A percentile compares a stretch with the other conserved stretches of the same genome.
Conservation (phyloP, 2,113 vertebrate species). For the Pachyramphus minor region DNA sequence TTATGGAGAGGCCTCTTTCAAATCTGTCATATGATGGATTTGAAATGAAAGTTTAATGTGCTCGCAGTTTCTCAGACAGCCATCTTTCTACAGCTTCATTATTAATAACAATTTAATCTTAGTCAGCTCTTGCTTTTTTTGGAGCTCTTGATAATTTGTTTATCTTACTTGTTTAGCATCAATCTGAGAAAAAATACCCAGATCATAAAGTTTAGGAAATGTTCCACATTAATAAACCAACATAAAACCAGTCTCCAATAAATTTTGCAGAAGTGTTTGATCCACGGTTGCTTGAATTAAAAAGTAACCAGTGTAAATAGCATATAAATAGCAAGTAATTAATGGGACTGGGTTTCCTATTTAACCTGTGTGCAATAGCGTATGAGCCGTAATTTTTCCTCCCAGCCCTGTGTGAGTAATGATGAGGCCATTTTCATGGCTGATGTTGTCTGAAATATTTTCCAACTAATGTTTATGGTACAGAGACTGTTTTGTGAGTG, state of each 20-base stretch:
- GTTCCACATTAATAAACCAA: background rate
- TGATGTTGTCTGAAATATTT: background rate
- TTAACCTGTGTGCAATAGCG: background rate
- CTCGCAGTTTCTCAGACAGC: background rate
- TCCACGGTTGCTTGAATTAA: background rate
- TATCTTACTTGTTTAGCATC: background rate
- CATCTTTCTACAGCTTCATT: conserved; percentile 20
- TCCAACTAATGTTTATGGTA: background rate
- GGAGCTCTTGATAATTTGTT: background rate
- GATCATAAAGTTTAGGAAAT: background rate
- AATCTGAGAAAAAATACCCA: background rate
- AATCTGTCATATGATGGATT: background rate
- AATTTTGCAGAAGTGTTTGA: background rate
- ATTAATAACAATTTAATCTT: conserved; percentile 16
- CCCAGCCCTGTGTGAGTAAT: background rate
- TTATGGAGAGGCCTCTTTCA: background rate
- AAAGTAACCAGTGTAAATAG: background rate
- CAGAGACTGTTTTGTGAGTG: background rate
- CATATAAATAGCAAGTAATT: background rate
- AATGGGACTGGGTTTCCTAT: background rate
- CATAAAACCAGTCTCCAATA: background rate
- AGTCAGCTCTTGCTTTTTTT: background rate
- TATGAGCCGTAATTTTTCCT: background rate
- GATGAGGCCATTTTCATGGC: background rate
- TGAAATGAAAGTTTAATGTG: background rate